These are phyloP conservation scores for Dasyornis broadbenti DNA, from an alignment of 2,113 vertebrate species.

Conservation along the genomic window DNA sequence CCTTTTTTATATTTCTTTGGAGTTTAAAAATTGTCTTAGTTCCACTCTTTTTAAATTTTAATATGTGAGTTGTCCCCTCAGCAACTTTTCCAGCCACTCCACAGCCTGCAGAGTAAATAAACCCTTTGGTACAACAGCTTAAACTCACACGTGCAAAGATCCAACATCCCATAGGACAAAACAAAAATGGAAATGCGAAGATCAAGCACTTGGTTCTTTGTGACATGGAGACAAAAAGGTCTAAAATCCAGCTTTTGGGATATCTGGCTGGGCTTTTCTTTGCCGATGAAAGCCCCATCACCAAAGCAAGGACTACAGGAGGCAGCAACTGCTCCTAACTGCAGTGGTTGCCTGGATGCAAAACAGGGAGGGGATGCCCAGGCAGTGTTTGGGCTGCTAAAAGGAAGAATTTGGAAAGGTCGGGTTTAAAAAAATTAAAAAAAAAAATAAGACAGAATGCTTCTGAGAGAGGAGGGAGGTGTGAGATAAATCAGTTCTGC, in stretches of 20 bases:
- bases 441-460: background rate
- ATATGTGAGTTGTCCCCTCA: background rate
- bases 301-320: background rate
- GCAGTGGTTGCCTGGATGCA: too few relatives aligned
- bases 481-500: background rate
- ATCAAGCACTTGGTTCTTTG: background rate
- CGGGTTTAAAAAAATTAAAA: background rate
- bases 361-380: background rate
- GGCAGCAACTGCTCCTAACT: background rate
- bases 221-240: background rate
- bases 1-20: background rate
- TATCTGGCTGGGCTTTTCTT: background rate
- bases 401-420: background rate
- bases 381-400: background rate
- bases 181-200: background rate
- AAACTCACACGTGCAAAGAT: background rate
- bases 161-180: rapidly evolving
- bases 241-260: background rate
- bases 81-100: background rate
- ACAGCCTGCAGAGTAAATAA: background rate
- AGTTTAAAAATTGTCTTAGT: background rate
- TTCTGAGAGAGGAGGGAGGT: background rate
- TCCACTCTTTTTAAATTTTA: background rate
- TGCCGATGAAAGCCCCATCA: background rate
- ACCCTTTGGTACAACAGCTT: background rate